Percentiles rank a stretch among this genome's conserved stretches.
phyloP scores from a whole-genome alignment of 2,797 vertebrate species.

The Labeo calbasu region DNA sequence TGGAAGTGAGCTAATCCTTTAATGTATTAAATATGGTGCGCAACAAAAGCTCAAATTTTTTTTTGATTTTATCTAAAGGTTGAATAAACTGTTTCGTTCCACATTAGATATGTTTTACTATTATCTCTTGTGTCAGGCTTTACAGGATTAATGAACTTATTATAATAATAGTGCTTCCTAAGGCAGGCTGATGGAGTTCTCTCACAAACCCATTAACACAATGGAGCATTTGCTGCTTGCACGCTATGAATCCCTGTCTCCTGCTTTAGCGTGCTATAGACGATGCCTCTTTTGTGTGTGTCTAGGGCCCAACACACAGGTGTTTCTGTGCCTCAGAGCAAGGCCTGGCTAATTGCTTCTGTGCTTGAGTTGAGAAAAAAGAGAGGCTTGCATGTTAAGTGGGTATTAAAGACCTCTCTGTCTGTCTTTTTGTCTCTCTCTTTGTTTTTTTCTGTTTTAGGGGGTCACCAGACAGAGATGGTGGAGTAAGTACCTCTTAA shows the following conservation, averaged over 20 bases:
- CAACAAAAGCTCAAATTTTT: too few species aligned
- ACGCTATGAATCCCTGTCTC: not conserved
- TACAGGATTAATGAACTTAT: not conserved
- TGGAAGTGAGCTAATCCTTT: too few species aligned
- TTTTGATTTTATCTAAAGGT: not conserved
- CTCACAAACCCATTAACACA: not conserved
- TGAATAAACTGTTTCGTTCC: not conserved
- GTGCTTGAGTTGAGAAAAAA: conserved; percentile 56
- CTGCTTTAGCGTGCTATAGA: conserved; percentile 12
- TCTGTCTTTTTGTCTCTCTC: conserved; percentile 56
- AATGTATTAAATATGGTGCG: too few species aligned
- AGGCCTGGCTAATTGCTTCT: conserved; percentile 29
- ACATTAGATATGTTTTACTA: not conserved
- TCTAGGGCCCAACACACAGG: not conserved
- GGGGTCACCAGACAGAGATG: conserved; percentile 95
- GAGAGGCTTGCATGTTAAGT: conserved; percentile 35
- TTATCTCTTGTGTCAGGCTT: not conserved
- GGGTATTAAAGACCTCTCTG: conserved; percentile 46
- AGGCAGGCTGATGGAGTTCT: conserved; percentile 7
- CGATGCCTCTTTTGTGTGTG: conserved; percentile 21
- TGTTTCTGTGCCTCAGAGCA: conserved; percentile 25
- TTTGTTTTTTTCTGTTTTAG: conserved; percentile 73
- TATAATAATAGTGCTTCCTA: not conserved
- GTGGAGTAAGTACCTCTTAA: conserved; percentile 86
- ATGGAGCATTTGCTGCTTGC: not conserved